These are phyloP conservation scores for Bufo bufo DNA, from an alignment of 2,113 vertebrate genomes.

Conservation along the genomic window DNA sequence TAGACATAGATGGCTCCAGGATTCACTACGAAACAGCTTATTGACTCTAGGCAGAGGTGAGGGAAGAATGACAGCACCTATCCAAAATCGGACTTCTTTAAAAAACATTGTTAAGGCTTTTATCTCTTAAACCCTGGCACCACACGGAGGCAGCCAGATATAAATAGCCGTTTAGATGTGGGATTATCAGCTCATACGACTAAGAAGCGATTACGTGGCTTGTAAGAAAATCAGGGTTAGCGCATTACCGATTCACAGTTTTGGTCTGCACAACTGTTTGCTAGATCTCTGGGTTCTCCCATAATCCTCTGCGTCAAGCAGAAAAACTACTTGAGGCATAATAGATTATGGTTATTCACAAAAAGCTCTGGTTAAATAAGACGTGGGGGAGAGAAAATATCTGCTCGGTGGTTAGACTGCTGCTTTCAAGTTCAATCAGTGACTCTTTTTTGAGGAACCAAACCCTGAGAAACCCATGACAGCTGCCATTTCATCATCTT, in stretches of 20 bases:
- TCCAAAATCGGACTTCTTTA: not conserved
- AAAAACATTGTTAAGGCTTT: not conserved
- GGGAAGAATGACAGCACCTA: conserved; percentile 5
- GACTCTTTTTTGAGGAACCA: conserved; percentile 90
- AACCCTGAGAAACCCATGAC: conserved; percentile 99
- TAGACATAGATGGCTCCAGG: not conserved
- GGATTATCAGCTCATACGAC: conserved; percentile 8
- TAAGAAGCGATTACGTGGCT: not conserved
- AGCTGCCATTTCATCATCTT: conserved; percentile 96
- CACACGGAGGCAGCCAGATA: not conserved
- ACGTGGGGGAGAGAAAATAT: not conserved
- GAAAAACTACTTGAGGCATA: not conserved
- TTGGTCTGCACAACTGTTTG: conserved; percentile 14
- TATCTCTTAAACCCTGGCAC: not conserved
- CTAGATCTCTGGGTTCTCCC: not conserved
- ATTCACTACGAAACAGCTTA: not conserved
- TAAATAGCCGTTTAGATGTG: not conserved
- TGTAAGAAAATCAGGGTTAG: not conserved
- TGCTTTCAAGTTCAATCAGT: conserved; percentile 73
- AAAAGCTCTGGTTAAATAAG: conserved; percentile 45
- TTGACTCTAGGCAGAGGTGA: not conserved
- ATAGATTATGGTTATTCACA: not conserved
- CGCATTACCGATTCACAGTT: conserved; percentile 44
- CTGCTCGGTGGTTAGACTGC: not conserved
- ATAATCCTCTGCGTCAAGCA: conserved; percentile 1